These are phyloP conservation scores for Osedax frankpressi DNA, from an alignment of 2,888 invertebrate genomes.

Conservation along the genomic window DNA sequence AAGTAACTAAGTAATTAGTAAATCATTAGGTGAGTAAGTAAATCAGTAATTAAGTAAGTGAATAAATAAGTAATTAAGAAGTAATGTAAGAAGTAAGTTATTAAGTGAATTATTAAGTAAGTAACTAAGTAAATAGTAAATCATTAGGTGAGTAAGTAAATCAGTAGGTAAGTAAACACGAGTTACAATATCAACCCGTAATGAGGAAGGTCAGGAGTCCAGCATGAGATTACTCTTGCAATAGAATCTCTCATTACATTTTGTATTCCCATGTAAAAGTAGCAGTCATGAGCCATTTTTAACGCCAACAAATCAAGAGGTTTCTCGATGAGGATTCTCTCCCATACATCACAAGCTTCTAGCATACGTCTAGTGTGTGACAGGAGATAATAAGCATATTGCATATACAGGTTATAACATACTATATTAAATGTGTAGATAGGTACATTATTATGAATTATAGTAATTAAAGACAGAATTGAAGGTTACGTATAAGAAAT, in stretches of 20 bases:
- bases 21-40: no score
- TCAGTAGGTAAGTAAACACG: neutral
- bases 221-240: constrained; percentile 46
- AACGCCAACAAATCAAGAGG: constrained; percentile 49
- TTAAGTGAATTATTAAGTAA: no score
- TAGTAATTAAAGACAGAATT: no score
- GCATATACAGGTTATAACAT: neutral
- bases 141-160: no score
- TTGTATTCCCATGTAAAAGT: constrained; percentile 48
- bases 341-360: constrained; percentile 47
- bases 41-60: no score
- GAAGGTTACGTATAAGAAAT: no score
- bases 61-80: no score
- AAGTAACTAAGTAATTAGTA: no score
- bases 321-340: constrained; percentile 46
- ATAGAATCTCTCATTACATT: constrained; percentile 47
- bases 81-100: no score
- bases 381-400: neutral
- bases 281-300: constrained; percentile 48
- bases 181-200: constrained; percentile 47
- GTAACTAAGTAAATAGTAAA: no score
- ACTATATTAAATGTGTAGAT: no score
- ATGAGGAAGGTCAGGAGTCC: constrained; percentile 44
- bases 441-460: no score
- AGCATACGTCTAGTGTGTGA: constrained; percentile 32